Evolutionary conservation across 2,888 invertebrate genomes (phyloP), one percentile per base, ranked within the genome.

Genomic region (Graphium colonna): DNA sequence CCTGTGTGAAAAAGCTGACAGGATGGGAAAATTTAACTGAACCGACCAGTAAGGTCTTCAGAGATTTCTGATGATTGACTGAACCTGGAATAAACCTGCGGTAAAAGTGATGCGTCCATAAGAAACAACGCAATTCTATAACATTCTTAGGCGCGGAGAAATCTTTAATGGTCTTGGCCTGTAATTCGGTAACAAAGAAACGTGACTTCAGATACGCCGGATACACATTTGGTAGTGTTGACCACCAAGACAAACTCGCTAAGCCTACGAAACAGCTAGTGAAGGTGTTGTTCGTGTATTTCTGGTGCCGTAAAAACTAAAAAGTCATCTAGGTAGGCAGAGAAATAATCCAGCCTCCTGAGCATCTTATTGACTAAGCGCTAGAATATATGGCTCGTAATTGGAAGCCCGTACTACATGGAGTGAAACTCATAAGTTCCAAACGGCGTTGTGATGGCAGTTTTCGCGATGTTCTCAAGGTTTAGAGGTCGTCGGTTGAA

Each of bases 121-220:
- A 44, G 39, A 59, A 59, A 31, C 58, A 12, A 4, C 57, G 36
- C 1, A 78, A 58, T 1, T 70, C 58, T 39, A 64, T 15, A 18
- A 71, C 64, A 1, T 2, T 21, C 21, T 21, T 21, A 5, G 21
- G 21, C 21, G 21, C 5, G 5, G 21, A 5, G 21, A 21, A 21
- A 5, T 21, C 5, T 5, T 21, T 2, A 5, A 21, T 21, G 21
- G 21, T 5, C 5, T 21, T 5, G 5, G 5, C 4, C 8, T 31
- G 31, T 31, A 5, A 31, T 10, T 1, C 31, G 31, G 31, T 31
- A 31, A 3, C 36, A n/a, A 7, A 36, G 36, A 7, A 12, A 12
- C 1, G 36, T n/a, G 2, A 12, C n/a, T 3, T 13, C 36, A n/a
- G 13, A n/a, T 3, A 36, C n/a, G 1, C 13, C 36, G 3, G 12